Evolutionary conservation across 2,888 invertebrate species (phyloP).

Genomic region (Hoplodrina ambigua): DNA sequence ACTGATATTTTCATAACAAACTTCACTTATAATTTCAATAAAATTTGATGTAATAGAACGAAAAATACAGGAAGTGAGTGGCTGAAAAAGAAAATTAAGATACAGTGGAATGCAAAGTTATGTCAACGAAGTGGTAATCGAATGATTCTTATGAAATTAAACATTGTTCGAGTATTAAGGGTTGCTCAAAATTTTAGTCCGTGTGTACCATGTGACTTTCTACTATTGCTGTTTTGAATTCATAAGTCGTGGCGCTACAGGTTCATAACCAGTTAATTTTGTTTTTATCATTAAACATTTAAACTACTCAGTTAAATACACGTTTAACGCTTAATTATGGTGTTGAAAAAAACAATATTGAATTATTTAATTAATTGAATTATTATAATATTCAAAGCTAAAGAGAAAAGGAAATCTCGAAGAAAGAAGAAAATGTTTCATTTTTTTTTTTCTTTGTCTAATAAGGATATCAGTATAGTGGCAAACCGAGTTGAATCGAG

Average conservation of each 20-base stretch:
- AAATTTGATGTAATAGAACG: not conserved
- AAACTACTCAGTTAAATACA: slow-evolving; percentile 14
- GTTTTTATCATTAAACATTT: slow-evolving; percentile 44
- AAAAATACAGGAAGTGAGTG: not conserved
- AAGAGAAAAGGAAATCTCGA: not conserved
- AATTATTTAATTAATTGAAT: too few relatives aligned
- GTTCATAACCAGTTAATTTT: slow-evolving; percentile 54
- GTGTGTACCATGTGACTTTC: slow-evolving; percentile 57
- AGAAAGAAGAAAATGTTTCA: not conserved
- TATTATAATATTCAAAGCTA: not conserved
- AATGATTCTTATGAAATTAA: not conserved
- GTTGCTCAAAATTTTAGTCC: slow-evolving; percentile 1
- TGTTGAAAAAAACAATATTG: slow-evolving; percentile 9
- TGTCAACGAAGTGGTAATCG: not conserved
- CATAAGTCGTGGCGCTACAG: slow-evolving; percentile 54
- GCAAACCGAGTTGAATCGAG: not conserved
- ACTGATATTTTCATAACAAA: too few relatives aligned
- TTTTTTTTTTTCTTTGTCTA: not conserved
- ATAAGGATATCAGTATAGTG: too few relatives aligned
- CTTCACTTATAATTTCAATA: too few relatives aligned
- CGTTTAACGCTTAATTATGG: not conserved
- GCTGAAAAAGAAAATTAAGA: too few relatives aligned
- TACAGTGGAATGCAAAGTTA: not conserved
- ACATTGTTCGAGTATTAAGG: not conserved
- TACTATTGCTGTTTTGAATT: slow-evolving; percentile 62